Conservation (phyloP, 37 sponge, comb jelly and placozoan genomes). For the Beroe forskalii region DNA sequence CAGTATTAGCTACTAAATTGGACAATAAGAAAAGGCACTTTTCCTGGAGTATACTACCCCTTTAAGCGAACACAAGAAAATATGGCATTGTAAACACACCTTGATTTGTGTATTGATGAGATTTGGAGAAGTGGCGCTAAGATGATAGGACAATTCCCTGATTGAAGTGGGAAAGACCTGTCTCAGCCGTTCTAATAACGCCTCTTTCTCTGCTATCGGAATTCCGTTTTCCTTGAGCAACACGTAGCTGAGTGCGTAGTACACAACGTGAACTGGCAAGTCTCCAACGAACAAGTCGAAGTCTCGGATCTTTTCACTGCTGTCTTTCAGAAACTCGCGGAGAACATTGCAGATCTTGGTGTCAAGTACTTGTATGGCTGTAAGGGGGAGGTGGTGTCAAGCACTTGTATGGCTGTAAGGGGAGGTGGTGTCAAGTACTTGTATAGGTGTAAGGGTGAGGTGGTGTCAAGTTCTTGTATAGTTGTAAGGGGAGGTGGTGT, state of each 20-base stretch:
- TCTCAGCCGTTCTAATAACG: not conserved
- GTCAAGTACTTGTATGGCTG: conserved; percentile 35
- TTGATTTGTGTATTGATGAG: too few relatives aligned
- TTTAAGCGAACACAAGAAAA: too few relatives aligned
- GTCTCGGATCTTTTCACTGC: too few relatives aligned
- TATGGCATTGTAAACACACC: too few relatives aligned
- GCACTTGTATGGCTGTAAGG: conserved; percentile 6
- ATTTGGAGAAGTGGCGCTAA: conserved; percentile 14
- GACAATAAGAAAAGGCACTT: too few relatives aligned
- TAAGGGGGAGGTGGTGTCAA: not conserved
- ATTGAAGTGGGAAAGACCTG: conserved; percentile 33
- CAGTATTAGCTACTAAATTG: too few relatives aligned
- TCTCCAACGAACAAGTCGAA: not conserved
- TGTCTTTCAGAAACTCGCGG: not conserved
- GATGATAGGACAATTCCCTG: conserved; percentile 41
- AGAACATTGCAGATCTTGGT: conserved; percentile 36
- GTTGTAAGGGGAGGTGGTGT: too few relatives aligned
- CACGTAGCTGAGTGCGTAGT: conserved; percentile 19
- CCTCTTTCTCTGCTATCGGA: not conserved
- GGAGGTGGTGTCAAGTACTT: conserved; percentile 22
- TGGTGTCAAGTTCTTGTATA: too few relatives aligned
- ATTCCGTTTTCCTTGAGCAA: conserved; percentile 25
- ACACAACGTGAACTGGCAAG: conserved; percentile 36
- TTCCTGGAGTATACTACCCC: too few relatives aligned
- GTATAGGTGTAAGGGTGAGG: too few relatives aligned